Evolutionary conservation across 2,113 vertebrate species (phyloP), one percentile per base, ranked within the genome.

Genomic region (Macroglossus sobrinus): DNA sequence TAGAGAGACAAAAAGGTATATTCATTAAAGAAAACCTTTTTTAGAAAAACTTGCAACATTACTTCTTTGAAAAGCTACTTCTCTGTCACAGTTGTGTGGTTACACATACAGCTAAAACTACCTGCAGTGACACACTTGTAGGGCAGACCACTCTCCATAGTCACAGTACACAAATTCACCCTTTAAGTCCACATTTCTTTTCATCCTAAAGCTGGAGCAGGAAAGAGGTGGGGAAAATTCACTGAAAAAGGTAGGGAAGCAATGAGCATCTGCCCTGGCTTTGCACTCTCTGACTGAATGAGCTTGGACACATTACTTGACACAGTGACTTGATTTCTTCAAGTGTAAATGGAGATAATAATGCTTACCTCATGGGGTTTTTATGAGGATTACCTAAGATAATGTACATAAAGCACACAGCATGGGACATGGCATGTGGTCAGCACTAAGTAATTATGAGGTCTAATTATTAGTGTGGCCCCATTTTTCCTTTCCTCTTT

Each of bases 1-100:
- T 86, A 93, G 61, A 86, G 90, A 97, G 91, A 96, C 94, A 95
- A 93, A 97, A 94, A 88, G 35, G 75, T 66, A 87, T 74, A 93
- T 89, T 97, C 93, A 93, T 97, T 97, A 94, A 95, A 94, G 93
- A 89, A 95, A 95, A 87, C 1, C 66, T 91, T 94, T 94, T 93
- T n/a, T 92, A 80, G 89, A 88, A 86, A 95, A 89, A 61, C 57
- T 94, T n/a, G 53, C 12, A 74, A 50, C 38, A 76, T 86, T 71
- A 43, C 45, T 30, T 94, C 85, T 97, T 95, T 94, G 68, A 96
- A 96, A 94, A 97, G 53, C 38, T 11, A 61, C 45, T 80, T 88
- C 68, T 64, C 87, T 93, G 75, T 90, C 92, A 93, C n/a, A 93
- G 79, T 28, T 89, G 4, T 75, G 50, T 69, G 82, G 61, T 28